Base-by-base conservation (phyloP, 2,797 vertebrate species). In the Clarias pachynema region DNA sequence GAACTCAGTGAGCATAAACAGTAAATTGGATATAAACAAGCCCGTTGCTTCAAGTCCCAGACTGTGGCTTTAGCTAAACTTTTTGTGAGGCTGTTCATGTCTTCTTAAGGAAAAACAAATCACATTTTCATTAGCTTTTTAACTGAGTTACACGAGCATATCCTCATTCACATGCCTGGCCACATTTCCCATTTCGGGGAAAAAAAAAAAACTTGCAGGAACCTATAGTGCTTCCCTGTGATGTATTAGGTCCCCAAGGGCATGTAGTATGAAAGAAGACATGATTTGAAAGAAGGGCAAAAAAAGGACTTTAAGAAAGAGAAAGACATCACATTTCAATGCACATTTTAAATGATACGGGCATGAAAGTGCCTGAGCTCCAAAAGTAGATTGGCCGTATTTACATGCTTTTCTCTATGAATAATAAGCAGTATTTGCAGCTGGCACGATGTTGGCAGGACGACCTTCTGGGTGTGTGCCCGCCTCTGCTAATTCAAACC, bases 391-490 rank as follows among this genome's bases (percentile, higher is more conserved):
- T 88, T 81, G 14, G 4, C 69, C 86, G 87, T 89, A 85, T 92
- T 92, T 89, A 91, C 87, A 90, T 87, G 89, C 90, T 84, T 72
- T 86, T 91, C 91, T 89, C 91, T 89, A 93, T 91, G 90, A 93
- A 92, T 93, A 93, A 89, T 91, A 92, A 94, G 92, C 88, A 92
- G 91, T 62, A 4, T 2, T 72, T 63, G 78, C 77, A 91, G 86
- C 90, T 84, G 86, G 84, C 44, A 72, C 80, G 72, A 59, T 85
- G 88, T 90, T 86, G 87, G 87, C 87, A 68, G 82, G 4, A 85
- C 86, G 91, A 92, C 90, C 89, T 92, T 90, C 88, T 87, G 79
- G 44, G 60, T 85, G 90, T 91, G 83, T 86, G 56, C 75, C 73
- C 22, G 15, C 70, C 70, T 73, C 63, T 70, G 22, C 34, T 16